These are phyloP conservation scores for Steatornis caripensis DNA, from an alignment of 2,113 vertebrate genomes.

Conservation along the genomic window DNA sequence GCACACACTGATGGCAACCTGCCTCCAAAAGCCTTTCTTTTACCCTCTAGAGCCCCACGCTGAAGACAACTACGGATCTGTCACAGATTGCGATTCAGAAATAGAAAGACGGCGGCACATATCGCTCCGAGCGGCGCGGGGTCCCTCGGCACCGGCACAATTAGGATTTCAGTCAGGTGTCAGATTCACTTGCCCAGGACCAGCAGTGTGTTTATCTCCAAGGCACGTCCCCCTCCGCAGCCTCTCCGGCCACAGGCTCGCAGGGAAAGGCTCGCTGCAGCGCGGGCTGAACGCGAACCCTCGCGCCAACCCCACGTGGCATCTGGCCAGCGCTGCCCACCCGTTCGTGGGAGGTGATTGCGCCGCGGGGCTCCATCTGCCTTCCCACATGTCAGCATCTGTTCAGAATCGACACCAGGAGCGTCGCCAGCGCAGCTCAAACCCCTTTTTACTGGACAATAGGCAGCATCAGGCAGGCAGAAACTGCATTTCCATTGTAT, in stretches of 20 bases:
- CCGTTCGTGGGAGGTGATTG: background rate
- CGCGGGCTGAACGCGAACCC: background rate
- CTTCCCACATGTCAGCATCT: background rate
- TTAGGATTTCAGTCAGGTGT: background rate
- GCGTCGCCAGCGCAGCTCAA: background rate
- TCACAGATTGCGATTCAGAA: background rate
- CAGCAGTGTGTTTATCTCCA: background rate
- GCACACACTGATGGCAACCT: background rate
- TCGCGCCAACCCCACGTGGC: background rate
- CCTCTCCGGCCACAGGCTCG: background rate
- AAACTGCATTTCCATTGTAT: background rate
- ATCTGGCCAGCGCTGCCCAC: background rate
- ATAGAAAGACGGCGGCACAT: background rate
- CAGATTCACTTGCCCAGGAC: background rate
- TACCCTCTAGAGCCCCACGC: background rate
- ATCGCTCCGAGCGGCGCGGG: background rate
- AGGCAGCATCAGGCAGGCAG: background rate
- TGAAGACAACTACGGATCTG: background rate
- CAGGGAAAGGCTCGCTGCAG: fast-evolving
- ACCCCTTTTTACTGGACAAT: background rate
- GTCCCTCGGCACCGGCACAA: background rate
- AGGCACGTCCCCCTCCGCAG: background rate
- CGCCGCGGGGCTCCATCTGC: constrained; percentile 9
- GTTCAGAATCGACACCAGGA: background rate
- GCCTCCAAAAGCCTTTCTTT: background rate